Conservation (phyloP, 2,797 vertebrate genomes). For the Gymnothorax reevesii region DNA sequence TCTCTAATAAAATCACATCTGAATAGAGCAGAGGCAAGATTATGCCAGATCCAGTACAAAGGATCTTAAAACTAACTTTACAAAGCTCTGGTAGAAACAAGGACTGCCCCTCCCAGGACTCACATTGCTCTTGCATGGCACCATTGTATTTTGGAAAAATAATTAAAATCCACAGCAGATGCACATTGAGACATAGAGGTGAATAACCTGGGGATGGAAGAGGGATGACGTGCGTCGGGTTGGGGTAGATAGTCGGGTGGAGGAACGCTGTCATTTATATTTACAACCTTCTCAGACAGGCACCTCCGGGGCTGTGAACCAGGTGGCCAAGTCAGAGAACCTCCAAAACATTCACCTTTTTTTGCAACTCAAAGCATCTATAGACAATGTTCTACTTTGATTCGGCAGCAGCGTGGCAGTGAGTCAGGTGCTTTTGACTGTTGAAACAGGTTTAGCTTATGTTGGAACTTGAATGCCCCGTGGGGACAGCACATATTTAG, state of each 20-base stretch:
- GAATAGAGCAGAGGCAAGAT: neutral
- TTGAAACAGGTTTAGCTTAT: conserved; percentile 69
- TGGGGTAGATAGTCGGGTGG: neutral
- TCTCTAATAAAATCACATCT: neutral
- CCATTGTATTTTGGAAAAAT: neutral
- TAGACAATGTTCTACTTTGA: conserved; percentile 71
- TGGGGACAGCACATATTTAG: conserved; percentile 68
- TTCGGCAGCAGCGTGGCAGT: conserved; percentile 69
- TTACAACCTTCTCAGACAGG: conserved; percentile 74
- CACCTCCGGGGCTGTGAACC: conserved; percentile 71
- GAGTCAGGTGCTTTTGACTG: conserved; percentile 72
- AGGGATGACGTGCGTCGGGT: neutral
- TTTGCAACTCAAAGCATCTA: conserved; percentile 63
- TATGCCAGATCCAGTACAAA: neutral
- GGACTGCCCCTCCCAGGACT: neutral
- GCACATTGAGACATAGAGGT: conserved; percentile 6
- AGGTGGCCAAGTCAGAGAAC: conserved; percentile 73
- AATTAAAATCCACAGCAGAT: neutral
- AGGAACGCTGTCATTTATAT: conserved; percentile 74
- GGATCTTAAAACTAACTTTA: neutral
- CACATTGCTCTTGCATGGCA: neutral
- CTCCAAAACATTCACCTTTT: conserved; percentile 68
- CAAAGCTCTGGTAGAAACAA: neutral
- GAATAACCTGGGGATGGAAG: conserved; percentile 2
- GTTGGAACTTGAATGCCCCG: conserved; percentile 76